Conservation (phyloP, 2,888 invertebrate genomes). For the Leuctra nigra region DNA sequence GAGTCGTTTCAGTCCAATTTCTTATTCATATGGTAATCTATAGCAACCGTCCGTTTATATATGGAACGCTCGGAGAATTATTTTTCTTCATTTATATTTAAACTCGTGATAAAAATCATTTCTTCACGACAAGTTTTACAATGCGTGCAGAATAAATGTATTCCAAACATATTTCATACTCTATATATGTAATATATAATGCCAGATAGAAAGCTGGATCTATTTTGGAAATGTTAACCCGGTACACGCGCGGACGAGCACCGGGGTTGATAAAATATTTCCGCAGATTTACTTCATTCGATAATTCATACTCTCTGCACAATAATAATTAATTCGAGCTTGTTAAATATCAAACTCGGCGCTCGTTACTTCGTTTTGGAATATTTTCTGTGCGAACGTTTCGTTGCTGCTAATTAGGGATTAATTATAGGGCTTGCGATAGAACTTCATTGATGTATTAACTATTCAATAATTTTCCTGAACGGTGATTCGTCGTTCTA, state of each 20-base stretch:
- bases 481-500: no score
- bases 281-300: slow-evolving; percentile 1
- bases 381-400: not conserved
- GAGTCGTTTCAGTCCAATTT: not conserved
- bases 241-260: not conserved
- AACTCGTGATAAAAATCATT: not conserved
- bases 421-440: no score
- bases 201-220: not conserved
- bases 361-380: not conserved
- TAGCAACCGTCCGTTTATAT: not conserved
- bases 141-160: not conserved
- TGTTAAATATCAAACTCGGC: not conserved
- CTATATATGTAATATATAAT: not conserved
- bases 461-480: no score
- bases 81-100: not conserved
- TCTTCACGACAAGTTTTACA: not conserved
- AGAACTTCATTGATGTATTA: no score
- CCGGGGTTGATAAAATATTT: not conserved
- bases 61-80: not conserved
- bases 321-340: not conserved
- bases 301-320: not conserved
- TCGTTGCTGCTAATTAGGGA: not conserved
- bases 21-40: not conserved
- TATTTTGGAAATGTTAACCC: not conserved
- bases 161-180: not conserved